These are phyloP conservation scores for Scylla paramamosain DNA, from an alignment of 1,140 invertebrate genomes.

Conservation along the genomic window DNA sequence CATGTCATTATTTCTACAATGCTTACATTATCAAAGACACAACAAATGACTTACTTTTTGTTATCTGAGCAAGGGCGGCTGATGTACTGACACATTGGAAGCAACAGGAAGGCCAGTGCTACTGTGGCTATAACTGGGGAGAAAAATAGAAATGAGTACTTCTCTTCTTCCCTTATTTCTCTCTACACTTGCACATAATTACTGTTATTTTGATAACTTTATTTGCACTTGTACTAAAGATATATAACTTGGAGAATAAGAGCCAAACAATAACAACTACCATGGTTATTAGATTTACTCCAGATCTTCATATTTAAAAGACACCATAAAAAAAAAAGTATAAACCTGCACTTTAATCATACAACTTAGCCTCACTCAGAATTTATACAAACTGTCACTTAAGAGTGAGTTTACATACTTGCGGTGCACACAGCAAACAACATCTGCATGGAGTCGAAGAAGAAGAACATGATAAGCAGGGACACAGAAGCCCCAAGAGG, in stretches of 20 bases:
- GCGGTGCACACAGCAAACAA: constrained; percentile 98
- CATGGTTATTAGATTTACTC: no score
- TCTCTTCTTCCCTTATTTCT: no score
- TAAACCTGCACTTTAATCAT: not conserved
- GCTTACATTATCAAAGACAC: not conserved
- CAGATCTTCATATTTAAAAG: not conserved
- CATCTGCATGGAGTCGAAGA: constrained; percentile 99
- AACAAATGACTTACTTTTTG: constrained; percentile 78
- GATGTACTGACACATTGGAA: constrained; percentile 98
- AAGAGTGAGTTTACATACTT: constrained; percentile 84
- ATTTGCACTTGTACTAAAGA: no score
- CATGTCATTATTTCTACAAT: not conserved
- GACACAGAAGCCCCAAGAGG: constrained; percentile 97
- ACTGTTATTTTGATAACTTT: no score
- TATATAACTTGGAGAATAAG: no score
- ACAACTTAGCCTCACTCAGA: not conserved
- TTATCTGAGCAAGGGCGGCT: constrained; percentile 92
- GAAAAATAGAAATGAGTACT: constrained; percentile 63
- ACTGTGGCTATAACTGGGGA: constrained; percentile 96
- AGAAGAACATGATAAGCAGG: constrained; percentile 98
- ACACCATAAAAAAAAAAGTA: not conserved
- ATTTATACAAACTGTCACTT: constrained; percentile 23
- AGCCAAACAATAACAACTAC: no score
- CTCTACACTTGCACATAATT: no score
- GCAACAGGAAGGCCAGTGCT: constrained; percentile 95